Evolutionary conservation across 2,797 vertebrate species (phyloP).

Genomic region (Chlorospingus semifuscus): DNA sequence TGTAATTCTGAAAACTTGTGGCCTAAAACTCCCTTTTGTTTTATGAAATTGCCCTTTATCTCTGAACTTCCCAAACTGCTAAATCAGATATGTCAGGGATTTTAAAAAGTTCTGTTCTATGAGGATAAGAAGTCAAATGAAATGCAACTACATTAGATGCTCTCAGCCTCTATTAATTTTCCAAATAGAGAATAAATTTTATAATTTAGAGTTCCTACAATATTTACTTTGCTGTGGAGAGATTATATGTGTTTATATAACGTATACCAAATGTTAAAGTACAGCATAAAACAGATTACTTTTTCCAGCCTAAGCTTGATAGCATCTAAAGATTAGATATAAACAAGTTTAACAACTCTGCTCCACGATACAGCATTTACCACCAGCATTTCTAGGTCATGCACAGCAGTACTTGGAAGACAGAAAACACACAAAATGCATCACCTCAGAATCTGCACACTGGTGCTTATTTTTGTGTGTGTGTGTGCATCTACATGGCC

Average conservation of each 20-base stretch:
- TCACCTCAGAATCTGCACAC: neutral
- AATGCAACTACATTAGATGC: neutral
- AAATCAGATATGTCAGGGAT: neutral
- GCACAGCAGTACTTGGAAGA: constrained; percentile 34
- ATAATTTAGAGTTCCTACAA: neutral
- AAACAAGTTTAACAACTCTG: constrained; percentile 50
- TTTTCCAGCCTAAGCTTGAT: constrained; percentile 47
- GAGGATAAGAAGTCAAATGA: neutral
- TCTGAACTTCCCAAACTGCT: neutral
- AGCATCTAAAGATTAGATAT: constrained; percentile 47
- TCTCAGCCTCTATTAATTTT: neutral
- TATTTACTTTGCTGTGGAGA: neutral
- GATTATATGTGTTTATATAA: constrained; percentile 48
- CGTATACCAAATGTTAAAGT: constrained; percentile 7
- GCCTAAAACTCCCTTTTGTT: neutral
- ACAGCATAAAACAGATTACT: constrained; percentile 50
- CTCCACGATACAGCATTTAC: neutral
- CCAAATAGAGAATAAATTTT: neutral
- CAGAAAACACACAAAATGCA: neutral
- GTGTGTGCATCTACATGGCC: neutral
- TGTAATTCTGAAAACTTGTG: neutral
- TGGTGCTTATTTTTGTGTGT: neutral
- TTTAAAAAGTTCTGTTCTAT: neutral
- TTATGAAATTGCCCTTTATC: neutral
- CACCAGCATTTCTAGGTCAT: constrained; percentile 57